Percentiles rank a stretch among this genome's conserved stretches.
phyloP scores from a whole-genome alignment of 2,888 invertebrate species.

The Lasius platythorax region DNA sequence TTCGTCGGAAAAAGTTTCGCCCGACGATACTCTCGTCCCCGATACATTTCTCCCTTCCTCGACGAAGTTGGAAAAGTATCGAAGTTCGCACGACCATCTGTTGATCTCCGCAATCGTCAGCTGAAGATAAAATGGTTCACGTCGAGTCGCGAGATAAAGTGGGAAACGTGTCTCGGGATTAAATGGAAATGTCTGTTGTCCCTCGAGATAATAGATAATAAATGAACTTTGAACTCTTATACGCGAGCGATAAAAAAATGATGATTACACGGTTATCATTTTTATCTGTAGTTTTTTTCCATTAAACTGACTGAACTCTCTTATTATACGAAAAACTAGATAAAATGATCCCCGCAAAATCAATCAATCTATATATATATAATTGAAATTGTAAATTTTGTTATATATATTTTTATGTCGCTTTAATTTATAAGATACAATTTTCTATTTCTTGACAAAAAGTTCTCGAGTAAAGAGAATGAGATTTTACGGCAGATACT shows the following conservation, averaged over 20 bases:
- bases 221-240: conserved; percentile 32
- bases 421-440: not conserved
- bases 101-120: conserved; percentile 55
- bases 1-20: not conserved
- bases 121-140: conserved; percentile 44
- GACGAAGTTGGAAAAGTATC: conserved; percentile 45
- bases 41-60: not conserved
- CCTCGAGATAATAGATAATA: conserved; percentile 41
- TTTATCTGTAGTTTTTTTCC: conserved; percentile 1
- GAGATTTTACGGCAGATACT: not conserved
- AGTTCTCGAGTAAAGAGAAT: not conserved
- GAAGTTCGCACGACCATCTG: conserved; percentile 53
- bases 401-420: not conserved
- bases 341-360: not conserved
- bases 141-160: conserved; percentile 34
- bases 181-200: conserved; percentile 53
- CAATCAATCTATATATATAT: not conserved
- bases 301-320: not conserved
- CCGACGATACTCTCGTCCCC: not conserved
- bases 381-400: not conserved
- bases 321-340: not conserved
- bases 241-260: conserved; percentile 10
- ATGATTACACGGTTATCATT: not conserved
- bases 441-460: not conserved
- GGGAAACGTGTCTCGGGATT: conserved; percentile 40